Base-by-base conservation (phyloP, 2,113 vertebrate species). In the Enhydra lutris region DNA sequence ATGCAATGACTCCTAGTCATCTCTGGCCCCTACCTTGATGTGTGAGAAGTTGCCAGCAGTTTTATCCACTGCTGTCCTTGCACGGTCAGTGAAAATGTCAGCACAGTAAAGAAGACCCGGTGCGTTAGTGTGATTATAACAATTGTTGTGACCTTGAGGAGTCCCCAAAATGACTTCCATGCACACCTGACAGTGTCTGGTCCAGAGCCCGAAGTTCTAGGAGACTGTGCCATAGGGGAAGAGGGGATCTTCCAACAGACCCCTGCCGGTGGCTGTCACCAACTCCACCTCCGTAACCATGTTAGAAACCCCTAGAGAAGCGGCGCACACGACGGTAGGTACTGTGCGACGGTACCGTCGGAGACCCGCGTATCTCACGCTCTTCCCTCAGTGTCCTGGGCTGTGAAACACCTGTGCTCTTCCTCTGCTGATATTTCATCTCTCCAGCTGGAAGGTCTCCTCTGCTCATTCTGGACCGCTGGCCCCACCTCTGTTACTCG, bases 241-340 rank as follows among this genome's bases (percentile, higher is more conserved):
- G 24, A 17, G 15, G 14, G 4, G 11, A 45, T 63, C 2, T 82
- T 84, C 29, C 14, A 9, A 29, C 82, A 17, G 39, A 82, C 3
- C 31, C 10, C 7, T 17, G 13, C 36, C 20, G 61, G n/a, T 1
- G 7, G 31, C 24, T 47, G 29, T 45, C 57, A 20, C 9, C 59
- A n/a, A 20, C 0, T 29, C 34, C 3, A 21, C 13, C 4, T 52
- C 76, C 45, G 29, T 42, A 6, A 6, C 4, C 23, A 17, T 7
- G 8, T 63, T 90, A 34, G 55, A 45, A 73, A 61, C 4, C 67
- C 29, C 23, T 61, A 23, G 26, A 42, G 29, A 67, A 63, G 14
- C 13, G 15, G 18, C 8, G n/a, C 45, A 13, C 10, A 23, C 10
- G 10, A 17, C 36, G 0, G 2, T 8, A 47, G 12, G 45, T n/a